Evolutionary conservation across 2,113 vertebrate species (phyloP).

Genomic region (rabbit (Oryctolagus cuniculus)): mOryCun1.1 NC_091444.1:40725001-40725500

Average conservation of each 20-base stretch:
- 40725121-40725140: not conserved
- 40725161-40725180: not conserved
- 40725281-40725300: not conserved
- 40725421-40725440: too few relatives aligned
- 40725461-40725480: too few relatives aligned
- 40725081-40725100: not conserved
- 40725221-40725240: not conserved
- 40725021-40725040: not conserved
- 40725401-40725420: too few relatives aligned
- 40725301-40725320: not conserved
- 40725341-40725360: not conserved
- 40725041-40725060: not conserved
- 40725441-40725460: too few relatives aligned
- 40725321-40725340: not conserved
- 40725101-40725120: not conserved
- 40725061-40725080: not conserved
- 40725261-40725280: not conserved
- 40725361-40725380: not conserved
- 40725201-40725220: not conserved
- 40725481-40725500: too few relatives aligned
- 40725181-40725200: not conserved
- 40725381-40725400: too few relatives aligned
- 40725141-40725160: not conserved
- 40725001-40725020: not conserved
- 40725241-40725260: not conserved